Conservation (phyloP, 2,888 invertebrate species). For the Drosophila koepferae region DNA sequence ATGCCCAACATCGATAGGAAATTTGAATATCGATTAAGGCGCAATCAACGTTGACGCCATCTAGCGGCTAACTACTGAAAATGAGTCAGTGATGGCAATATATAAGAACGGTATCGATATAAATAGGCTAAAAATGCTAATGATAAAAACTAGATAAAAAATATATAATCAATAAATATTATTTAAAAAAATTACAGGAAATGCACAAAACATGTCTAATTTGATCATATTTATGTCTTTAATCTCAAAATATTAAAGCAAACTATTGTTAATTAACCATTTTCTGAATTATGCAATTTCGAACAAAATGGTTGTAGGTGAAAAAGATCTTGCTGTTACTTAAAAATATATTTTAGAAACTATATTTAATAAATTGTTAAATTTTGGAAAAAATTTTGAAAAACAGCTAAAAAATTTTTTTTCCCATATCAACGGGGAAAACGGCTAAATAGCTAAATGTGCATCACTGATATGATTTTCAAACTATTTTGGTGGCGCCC, state of each 20-base stretch:
- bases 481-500: constrained; percentile 12
- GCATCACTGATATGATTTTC: neutral
- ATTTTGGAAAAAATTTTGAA: no score
- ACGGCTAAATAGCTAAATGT: neutral
- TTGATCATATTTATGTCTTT: neutral
- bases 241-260: neutral
- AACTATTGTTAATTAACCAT: neutral
- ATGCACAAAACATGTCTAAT: neutral
- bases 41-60: neutral
- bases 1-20: neutral
- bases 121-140: neutral
- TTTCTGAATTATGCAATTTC: neutral
- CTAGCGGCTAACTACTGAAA: neutral
- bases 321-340: neutral
- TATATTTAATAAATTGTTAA: neutral
- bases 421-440: neutral
- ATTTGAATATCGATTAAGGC: neutral
- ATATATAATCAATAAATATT: neutral
- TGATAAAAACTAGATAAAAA: neutral
- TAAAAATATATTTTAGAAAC: neutral
- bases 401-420: neutral
- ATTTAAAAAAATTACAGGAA: fast-evolving
- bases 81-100: neutral
- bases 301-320: neutral
- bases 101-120: neutral